These are phyloP conservation scores for Caenorhabditis tropicalis DNA, from an alignment of 1,140 invertebrate species.

Conservation along the genomic window DNA sequence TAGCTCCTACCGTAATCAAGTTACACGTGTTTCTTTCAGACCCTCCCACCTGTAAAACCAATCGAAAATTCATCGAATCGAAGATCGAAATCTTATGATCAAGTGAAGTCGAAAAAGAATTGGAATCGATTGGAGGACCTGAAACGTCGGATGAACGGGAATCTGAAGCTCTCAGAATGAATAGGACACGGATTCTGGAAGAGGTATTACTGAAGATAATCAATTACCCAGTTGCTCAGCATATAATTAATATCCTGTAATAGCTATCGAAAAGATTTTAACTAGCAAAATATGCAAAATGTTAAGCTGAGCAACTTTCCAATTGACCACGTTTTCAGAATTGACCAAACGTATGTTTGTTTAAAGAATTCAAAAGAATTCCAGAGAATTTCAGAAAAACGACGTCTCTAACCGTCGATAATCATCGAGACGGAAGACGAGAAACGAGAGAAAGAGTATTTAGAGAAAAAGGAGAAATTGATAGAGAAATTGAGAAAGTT, in stretches of 20 bases:
- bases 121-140: not conserved
- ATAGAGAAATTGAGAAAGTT: not conserved
- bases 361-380: not conserved
- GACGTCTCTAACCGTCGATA: not conserved
- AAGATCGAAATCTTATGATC: constrained; percentile 1
- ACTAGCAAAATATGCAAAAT: no score
- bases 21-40: no score
- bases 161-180: not conserved
- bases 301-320: no score
- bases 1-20: no score
- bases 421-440: not conserved
- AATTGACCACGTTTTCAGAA: constrained; percentile 4
- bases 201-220: no score
- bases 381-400: not conserved
- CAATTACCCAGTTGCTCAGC: no score
- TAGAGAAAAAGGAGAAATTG: constrained; percentile 26
- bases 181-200: not conserved
- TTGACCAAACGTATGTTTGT: not conserved
- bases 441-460: constrained; percentile 22
- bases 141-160: not conserved
- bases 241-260: no score
- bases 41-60: no score
- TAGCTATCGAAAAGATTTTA: no score
- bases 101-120: not conserved
- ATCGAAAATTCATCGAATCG: not conserved